phyloP scores from a whole-genome alignment of 2,113 vertebrate species.

The Sinosuthora webbiana region DNA sequence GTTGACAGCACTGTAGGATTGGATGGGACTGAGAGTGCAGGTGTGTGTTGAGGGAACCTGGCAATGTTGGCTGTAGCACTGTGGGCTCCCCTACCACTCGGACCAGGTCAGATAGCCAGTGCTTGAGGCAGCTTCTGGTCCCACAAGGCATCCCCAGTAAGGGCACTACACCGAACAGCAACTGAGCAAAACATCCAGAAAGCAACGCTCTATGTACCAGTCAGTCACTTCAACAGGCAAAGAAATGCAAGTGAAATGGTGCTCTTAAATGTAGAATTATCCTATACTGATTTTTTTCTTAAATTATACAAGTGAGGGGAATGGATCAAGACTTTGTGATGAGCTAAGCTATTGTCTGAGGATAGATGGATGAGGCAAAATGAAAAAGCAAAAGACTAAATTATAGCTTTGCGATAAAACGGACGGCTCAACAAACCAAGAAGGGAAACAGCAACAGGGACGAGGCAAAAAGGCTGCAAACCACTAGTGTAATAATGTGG shows the following conservation, averaged over 20 bases:
- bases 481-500: background rate
- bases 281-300: background rate
- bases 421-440: background rate
- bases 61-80: background rate
- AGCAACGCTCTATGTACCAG: background rate
- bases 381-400: background rate
- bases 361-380: background rate
- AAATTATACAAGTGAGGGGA: background rate
- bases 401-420: accelerated
- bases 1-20: background rate
- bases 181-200: background rate
- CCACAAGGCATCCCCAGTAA: accelerated
- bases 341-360: background rate
- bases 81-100: background rate
- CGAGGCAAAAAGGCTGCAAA: background rate
- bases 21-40: accelerated
- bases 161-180: accelerated
- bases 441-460: background rate
- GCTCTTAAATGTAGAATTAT: background rate
- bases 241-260: background rate
- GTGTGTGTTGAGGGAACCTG: background rate
- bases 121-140: background rate
- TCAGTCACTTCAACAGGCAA: background rate
- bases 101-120: background rate
- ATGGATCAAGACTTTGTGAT: background rate